A percentile compares a stretch with the other conserved stretches of the same genome.
These are phyloP conservation scores for Platyscapa corneri DNA, from an alignment of 1,140 invertebrate genomes.

Conservation along the genomic window DNA sequence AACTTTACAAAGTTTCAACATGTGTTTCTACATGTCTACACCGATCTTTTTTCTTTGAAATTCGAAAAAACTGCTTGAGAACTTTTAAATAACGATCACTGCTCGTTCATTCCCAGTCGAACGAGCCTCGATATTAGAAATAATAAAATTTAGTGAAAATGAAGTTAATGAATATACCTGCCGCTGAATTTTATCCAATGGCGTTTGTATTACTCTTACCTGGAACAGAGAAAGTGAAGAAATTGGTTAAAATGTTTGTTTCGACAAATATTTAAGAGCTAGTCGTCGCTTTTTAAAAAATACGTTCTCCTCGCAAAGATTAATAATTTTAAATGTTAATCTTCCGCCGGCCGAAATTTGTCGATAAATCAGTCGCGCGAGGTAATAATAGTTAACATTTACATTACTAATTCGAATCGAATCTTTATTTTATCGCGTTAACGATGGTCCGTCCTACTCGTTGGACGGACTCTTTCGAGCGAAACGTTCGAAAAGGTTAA, in stretches of 20 bases:
- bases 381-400: neutral
- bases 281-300: neutral
- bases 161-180: too few relatives aligned
- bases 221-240: conserved; percentile 38
- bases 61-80: conserved; percentile 19
- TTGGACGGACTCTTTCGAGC: too few relatives aligned
- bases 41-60: conserved; percentile 1
- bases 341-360: neutral
- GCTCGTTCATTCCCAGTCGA: neutral
- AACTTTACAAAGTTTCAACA: conserved; percentile 48
- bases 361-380: conserved; percentile 1
- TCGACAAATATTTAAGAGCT: neutral
- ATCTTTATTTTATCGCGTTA: neutral
- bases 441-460: neutral
- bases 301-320: neutral
- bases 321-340: conserved; percentile 1
- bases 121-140: neutral
- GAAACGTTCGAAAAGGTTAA: neutral
- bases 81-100: neutral
- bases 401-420: neutral
- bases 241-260: neutral
- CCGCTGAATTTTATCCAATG: conserved; percentile 7
- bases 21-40: conserved; percentile 38
- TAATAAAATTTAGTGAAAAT: neutral
- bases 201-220: neutral